Evolutionary conservation across 2,113 vertebrate species (phyloP), one percentile per base, ranked within the genome.

Genomic region (Bothrops jararaca): DNA sequence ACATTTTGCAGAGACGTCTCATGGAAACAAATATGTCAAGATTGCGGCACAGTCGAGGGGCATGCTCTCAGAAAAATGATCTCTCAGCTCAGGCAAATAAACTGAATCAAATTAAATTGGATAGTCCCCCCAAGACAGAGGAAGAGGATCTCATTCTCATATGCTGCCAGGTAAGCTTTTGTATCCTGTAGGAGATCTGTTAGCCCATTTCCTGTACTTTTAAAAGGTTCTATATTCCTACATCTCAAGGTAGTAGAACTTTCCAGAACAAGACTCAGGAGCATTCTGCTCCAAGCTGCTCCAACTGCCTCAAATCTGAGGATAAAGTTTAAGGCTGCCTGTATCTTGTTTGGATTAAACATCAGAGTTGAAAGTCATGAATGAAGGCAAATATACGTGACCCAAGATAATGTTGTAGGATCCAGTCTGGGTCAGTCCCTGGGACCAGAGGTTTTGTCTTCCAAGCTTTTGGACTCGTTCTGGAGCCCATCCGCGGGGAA

Each of bases 1-100:
- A 98, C 45, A 98, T 99, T 91, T 97, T 99, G 93, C 98, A 99
- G 96, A 98, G 97, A 91, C 98, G 98, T 57, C 96, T 99, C 91
- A 97, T 99, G 97, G 98, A 99, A 94, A 98, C 98, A 88, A 98
- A 98, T 85, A 86, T 99, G 52, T 98, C 98, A 23, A 98, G 97
- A 88, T 91, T 98, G 20, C 97, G 97, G 89, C 96, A 97, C 96
- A 96, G 95, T 90, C 97, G 96, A 29, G 97, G 97, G 1, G 95
- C 97, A 13, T 97, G 97, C 93, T 42, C 97, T 15, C 97, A 93
- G 0, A 98, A 97, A 95, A 97, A 94, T 0, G 97, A 97, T 0
- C 52, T 58, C 60, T 93, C 95, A 0, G 69, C n/a, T 0, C 96
- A 97, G 94, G 95, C 93, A 92, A 95, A 93, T 94, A 97, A 96